Base-by-base conservation (phyloP, 2,888 invertebrate genomes). In the Barypeithes pellucidus region DNA sequence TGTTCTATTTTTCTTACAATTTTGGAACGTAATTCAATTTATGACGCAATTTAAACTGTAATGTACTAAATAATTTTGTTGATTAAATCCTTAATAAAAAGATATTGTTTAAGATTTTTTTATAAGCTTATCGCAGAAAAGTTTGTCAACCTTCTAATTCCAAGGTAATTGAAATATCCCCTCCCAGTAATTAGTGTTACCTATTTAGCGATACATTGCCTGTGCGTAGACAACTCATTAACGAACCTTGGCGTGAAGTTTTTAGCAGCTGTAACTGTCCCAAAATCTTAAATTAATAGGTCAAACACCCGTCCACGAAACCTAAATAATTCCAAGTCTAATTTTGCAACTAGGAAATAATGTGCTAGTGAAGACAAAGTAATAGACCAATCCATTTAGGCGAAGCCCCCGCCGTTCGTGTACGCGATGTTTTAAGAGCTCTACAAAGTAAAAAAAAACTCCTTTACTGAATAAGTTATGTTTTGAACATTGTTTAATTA, bases 261-360 rank as follows among this genome's bases (percentile, higher is more conserved):
- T 61, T 61, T 61, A 45, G 61, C 45, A 61, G 45, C 61, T 24
- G 61, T 16, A 41, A 45, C 61, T 45, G 61, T 61, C 61, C 61
- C 14, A 61, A 61, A 61, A 61, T 61, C 16, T 61, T 45, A 61
- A 61, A 43, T 61, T 45, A 61, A 61, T 61, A 61, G 61, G 61
- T 61, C 61, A 61, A 45, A 61, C 61, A 61, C 29, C 45, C 61
- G 61, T 43, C 8, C 20, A 29, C 29, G 24, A 24, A 41, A 45
- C 61, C 41, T 45, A 61, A 61, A 60, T 60, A 60, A 43, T 60
- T 61, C 8, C 41, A 9, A 45, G 8, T 61, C 61, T 61, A 61
- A 61, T 16, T 61, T 39, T 61, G 22, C 22, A 61, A 22, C 43
- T 41, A 61, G 60, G 60, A 61, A 61, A 61, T 22, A 33, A 41